These are phyloP conservation scores for Euplagia quadripunctaria DNA, from an alignment of 2,888 invertebrate species.

Conservation along the genomic window DNA sequence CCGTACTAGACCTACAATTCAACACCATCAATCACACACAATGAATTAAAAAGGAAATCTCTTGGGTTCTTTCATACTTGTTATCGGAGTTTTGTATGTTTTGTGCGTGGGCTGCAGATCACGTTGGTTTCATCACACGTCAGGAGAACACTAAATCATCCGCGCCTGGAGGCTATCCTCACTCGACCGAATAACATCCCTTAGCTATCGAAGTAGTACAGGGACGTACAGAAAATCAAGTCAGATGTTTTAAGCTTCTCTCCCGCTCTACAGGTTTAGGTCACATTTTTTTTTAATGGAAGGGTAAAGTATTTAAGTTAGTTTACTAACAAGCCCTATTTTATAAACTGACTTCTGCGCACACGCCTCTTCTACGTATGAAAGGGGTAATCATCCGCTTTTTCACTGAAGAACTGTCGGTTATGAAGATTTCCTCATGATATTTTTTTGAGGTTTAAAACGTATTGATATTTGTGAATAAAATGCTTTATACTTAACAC, in stretches of 20 bases:
- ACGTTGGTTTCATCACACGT: constrained; percentile 49
- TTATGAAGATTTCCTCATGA: too few relatives aligned
- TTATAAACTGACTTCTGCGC: too few relatives aligned
- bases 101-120: constrained; percentile 36
- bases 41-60: constrained; percentile 34
- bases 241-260: background rate
- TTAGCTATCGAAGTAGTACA: constrained; percentile 18
- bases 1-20: constrained; percentile 12
- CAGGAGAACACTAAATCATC: constrained; percentile 54
- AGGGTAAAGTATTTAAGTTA: too few relatives aligned
- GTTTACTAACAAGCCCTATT: too few relatives aligned
- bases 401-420: too few relatives aligned
- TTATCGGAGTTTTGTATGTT: constrained; percentile 46
- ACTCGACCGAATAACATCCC: constrained; percentile 50
- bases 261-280: background rate
- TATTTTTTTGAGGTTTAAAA: too few relatives aligned
- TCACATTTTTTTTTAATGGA: background rate
- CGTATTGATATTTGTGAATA: too few relatives aligned
- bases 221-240: background rate
- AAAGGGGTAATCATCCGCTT: too few relatives aligned
- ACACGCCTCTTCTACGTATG: too few relatives aligned
- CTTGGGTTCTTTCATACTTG: constrained; percentile 37
- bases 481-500: too few relatives aligned
- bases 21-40: constrained; percentile 40
- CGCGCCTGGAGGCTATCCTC: constrained; percentile 50